These are phyloP conservation scores for Heterodera filipjevi DNA, from an alignment of 2,888 invertebrate species.

Conservation along the genomic window DNA sequence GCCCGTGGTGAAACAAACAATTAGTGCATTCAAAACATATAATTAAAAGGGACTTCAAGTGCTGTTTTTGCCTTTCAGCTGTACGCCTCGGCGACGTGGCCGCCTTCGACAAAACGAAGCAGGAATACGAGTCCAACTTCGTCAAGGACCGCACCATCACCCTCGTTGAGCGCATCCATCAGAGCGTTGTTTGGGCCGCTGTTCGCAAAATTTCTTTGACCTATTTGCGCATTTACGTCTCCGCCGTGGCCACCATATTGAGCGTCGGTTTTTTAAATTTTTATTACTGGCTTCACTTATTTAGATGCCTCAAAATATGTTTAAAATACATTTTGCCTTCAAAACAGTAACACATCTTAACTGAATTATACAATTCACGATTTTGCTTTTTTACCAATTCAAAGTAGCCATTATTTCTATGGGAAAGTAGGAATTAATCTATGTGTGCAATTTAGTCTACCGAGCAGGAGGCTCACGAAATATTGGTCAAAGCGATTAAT, in stretches of 20 bases:
- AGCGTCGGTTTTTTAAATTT: constrained; percentile 72
- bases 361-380: too few relatives aligned
- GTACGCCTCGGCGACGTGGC: constrained; percentile 92
- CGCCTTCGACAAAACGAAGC: constrained; percentile 88
- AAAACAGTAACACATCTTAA: too few relatives aligned
- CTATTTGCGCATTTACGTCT: constrained; percentile 91
- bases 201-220: constrained; percentile 87
- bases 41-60: too few relatives aligned
- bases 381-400: neutral
- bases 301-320: too few relatives aligned
- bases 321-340: too few relatives aligned
- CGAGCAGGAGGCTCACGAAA: constrained; percentile 93
- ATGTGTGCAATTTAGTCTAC: constrained; percentile 65
- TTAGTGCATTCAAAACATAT: too few relatives aligned
- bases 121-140: constrained; percentile 69
- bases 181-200: constrained; percentile 94
- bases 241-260: constrained; percentile 90
- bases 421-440: neutral
- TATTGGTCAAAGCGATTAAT: constrained; percentile 77
- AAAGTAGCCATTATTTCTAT: neutral
- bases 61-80: too few relatives aligned
- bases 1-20: too few relatives aligned
- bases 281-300: neutral
- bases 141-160: constrained; percentile 16
- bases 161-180: constrained; percentile 87